Percentiles rank a stretch among this genome's conserved stretches.
phyloP scores from a whole-genome alignment of 2,797 vertebrate genomes.

The Alosa sapidissima region DNA sequence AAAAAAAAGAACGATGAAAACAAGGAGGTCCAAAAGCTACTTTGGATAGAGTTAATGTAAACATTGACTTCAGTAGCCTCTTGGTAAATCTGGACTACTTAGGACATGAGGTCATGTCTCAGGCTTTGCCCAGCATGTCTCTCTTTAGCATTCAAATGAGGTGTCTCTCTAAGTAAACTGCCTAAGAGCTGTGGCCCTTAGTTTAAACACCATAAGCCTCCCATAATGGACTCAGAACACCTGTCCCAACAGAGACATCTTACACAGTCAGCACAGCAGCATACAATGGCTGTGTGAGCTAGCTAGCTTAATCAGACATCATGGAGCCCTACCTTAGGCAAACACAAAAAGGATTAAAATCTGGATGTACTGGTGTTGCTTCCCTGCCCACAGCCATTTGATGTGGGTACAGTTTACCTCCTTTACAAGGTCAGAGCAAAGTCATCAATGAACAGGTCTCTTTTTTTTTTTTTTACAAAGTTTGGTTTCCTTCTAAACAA shows the following conservation, averaged over 20 bases:
- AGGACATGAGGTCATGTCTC: slow-evolving; percentile 1
- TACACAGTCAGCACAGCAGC: slow-evolving; percentile 10
- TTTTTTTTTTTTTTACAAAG: background rate
- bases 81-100: background rate
- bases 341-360: background rate
- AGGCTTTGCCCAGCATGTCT: slow-evolving; percentile 10
- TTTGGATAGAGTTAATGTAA: slow-evolving; percentile 6
- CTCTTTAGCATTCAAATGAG: slow-evolving; percentile 16
- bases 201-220: slow-evolving; percentile 10
- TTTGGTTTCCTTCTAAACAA: background rate
- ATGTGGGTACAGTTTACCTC: background rate
- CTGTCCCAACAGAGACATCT: slow-evolving; percentile 30
- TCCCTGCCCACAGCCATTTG: background rate
- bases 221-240: slow-evolving; percentile 6
- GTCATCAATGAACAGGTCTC: background rate
- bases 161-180: slow-evolving; percentile 15
- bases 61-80: background rate
- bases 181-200: background rate
- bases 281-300: background rate
- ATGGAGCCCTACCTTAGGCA: background rate
- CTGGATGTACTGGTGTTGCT: background rate
- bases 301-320: background rate
- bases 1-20: background rate
- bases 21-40: background rate
- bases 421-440: background rate